These are phyloP conservation scores for Pterois miles DNA, from an alignment of 2,797 vertebrate species.

Conservation along the genomic window DNA sequence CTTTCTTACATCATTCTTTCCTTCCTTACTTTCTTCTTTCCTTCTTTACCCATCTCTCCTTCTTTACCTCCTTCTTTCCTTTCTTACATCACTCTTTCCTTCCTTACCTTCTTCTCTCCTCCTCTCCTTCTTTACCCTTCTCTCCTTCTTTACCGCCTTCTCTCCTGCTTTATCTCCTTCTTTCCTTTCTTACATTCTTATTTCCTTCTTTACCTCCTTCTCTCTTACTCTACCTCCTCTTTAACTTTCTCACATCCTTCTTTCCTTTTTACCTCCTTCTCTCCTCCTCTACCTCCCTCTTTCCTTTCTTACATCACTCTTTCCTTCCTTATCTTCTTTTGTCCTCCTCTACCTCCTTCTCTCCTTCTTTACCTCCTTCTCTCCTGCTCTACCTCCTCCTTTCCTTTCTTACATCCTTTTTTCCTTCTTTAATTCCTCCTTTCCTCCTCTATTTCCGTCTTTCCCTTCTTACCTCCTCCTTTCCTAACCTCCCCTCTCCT, in stretches of 20 bases:
- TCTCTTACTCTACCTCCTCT: not conserved
- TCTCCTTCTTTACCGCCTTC: not conserved
- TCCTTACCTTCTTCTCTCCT: not conserved
- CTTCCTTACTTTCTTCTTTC: no score
- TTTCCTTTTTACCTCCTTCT: no score
- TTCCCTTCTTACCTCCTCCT: not conserved
- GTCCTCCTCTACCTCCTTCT: not conserved
- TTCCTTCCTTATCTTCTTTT: accelerated
- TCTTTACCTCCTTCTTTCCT: not conserved
- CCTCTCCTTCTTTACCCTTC: not conserved
- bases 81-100: not conserved
- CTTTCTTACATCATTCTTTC: no score
- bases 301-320: not conserved
- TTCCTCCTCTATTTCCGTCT: not conserved
- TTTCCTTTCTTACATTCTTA: not conserved
- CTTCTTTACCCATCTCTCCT: not conserved
- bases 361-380: no score
- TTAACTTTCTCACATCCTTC: not conserved
- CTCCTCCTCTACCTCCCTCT: not conserved
- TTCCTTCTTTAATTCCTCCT: no score
- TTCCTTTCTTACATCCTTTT: not conserved
- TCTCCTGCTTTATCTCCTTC: not conserved
- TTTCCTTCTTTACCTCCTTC: not conserved
- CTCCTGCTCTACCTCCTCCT: not conserved
- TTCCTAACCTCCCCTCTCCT: not conserved